Evolutionary conservation across 2,888 invertebrate species (phyloP).

Genomic region (Agrochola macilenta): DNA sequence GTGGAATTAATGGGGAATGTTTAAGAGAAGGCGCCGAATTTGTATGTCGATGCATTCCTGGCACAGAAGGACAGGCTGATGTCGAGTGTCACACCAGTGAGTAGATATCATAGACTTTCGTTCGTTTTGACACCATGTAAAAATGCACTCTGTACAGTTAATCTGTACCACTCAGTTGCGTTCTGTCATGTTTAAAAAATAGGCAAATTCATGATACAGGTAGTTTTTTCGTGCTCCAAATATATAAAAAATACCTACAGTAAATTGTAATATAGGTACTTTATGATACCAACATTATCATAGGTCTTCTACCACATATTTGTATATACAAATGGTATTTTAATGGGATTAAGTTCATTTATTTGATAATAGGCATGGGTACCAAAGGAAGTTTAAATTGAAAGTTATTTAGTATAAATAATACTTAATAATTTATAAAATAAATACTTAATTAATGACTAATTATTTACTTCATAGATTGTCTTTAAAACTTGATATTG

Average conservation of each 20-base stretch:
- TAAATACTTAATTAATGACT: not conserved
- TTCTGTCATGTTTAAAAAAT: conserved; percentile 40
- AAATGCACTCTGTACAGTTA: conserved; percentile 83
- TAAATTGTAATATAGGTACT: conserved; percentile 51
- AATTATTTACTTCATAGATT: conserved; percentile 3
- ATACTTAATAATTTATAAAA: not conserved
- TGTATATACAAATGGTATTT: conserved; percentile 74
- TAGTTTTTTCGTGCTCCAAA: conserved; percentile 8
- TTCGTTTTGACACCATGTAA: conserved; percentile 83
- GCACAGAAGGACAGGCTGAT: conserved; percentile 93
- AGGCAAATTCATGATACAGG: conserved; percentile 47
- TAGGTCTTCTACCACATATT: conserved; percentile 58
- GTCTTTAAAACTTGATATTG: conserved; percentile 8
- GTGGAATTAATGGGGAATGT: conserved; percentile 96
- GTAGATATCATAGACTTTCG: conserved; percentile 72
- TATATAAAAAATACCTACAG: conserved; percentile 28
- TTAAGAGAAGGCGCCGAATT: conserved; percentile 96
- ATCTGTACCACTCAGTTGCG: conserved; percentile 50
- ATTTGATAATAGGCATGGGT: conserved; percentile 59
- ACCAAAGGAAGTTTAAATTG: conserved; percentile 57
- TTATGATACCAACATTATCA: conserved; percentile 31
- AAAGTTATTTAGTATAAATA: not conserved
- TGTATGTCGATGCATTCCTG: conserved; percentile 95
- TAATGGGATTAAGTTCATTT: conserved; percentile 55
- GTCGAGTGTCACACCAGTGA: conserved; percentile 92